Evolutionary conservation across 2,113 vertebrate species (phyloP).

Genomic region (Alectura lathami): DNA sequence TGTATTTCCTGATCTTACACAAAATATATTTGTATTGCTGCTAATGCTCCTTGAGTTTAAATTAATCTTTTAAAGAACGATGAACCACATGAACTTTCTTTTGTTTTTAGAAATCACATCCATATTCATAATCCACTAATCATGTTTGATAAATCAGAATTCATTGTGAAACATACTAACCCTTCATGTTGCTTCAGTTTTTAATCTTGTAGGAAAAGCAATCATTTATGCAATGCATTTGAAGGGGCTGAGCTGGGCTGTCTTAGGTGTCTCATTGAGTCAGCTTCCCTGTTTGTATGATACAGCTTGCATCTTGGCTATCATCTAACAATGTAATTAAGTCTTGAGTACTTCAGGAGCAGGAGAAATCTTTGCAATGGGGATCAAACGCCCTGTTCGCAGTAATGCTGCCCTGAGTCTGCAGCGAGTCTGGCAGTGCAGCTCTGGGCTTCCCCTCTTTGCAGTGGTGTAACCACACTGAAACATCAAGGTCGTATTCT

Average conservation of each 20-base stretch:
- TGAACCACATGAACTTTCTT: constrained; percentile 57
- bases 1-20: background rate
- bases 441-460: background rate
- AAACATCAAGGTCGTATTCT: background rate
- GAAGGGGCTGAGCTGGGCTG: constrained; percentile 52
- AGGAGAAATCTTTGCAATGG: background rate
- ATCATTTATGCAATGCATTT: background rate
- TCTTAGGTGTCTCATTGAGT: constrained; percentile 31
- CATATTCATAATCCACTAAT: constrained; percentile 75
- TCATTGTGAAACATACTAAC: constrained; percentile 57
- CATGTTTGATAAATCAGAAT: constrained; percentile 73
- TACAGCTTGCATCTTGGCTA: constrained; percentile 6
- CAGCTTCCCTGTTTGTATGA: constrained; percentile 34
- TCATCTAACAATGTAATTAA: constrained; percentile 53
- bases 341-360: constrained; percentile 37
- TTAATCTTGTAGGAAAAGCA: constrained; percentile 23
- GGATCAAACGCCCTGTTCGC: background rate
- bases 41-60: constrained; percentile 39
- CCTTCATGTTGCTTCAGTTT: constrained; percentile 52
- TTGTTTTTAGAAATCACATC: constrained; percentile 69
- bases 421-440: background rate
- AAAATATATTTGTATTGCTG: background rate
- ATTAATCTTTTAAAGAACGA: constrained; percentile 51
- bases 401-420: background rate
- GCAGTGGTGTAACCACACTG: background rate